These are phyloP conservation scores for Seison nebaliae DNA, from an alignment of 1,140 invertebrate genomes.

Conservation along the genomic window DNA sequence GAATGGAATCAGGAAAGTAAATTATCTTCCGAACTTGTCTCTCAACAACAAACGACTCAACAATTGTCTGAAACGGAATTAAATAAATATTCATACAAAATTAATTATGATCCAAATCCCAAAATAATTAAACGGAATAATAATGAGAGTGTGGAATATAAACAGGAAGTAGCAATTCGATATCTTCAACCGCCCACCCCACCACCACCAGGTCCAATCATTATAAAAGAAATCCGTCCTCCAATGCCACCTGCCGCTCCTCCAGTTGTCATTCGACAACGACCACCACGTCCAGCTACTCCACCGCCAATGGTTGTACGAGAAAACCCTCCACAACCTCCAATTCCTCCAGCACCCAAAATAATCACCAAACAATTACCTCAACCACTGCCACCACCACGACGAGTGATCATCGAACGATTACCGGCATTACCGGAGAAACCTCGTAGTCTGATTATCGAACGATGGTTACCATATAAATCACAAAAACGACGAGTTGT, in stretches of 20 bases:
- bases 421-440: constrained; percentile 1
- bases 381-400: constrained; percentile 1
- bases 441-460: constrained; percentile 6
- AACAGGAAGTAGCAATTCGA: constrained; percentile 6
- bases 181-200: constrained; percentile 11
- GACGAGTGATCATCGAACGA: constrained; percentile 9
- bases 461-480: constrained; percentile 6
- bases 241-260: constrained; percentile 1
- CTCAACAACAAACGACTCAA: too few relatives aligned
- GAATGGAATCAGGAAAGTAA: too few relatives aligned
- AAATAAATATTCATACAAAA: too few relatives aligned
- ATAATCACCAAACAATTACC: not conserved
- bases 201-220: constrained; percentile 6
- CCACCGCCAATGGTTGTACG: constrained; percentile 9
- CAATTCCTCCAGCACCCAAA: not conserved
- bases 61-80: too few relatives aligned
- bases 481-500: constrained; percentile 1
- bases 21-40: too few relatives aligned
- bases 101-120: constrained; percentile 11
- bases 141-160: constrained; percentile 1
- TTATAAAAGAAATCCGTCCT: constrained; percentile 3
- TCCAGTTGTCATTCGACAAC: constrained; percentile 10
- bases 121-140: constrained; percentile 3
- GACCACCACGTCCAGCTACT: not conserved
- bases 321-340: constrained; percentile 8